Evolutionary conservation across 1,140 invertebrate genomes (phyloP).

Genomic region (Brachionus plicatilis): DNA sequence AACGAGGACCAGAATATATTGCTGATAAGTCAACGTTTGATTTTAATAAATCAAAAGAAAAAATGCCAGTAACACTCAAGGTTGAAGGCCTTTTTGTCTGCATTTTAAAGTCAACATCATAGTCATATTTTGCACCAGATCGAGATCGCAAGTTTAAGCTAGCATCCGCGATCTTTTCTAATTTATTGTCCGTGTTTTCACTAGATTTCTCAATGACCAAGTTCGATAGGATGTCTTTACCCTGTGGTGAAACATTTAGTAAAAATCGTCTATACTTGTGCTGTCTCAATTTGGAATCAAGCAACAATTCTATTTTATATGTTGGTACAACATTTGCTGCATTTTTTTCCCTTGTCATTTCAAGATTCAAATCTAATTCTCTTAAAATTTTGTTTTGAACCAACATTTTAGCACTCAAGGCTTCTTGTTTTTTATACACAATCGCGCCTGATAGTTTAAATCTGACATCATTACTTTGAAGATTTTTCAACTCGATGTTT

Average conservation of each 20-base stretch:
- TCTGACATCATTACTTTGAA: background rate
- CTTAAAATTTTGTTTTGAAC: conserved; percentile 16
- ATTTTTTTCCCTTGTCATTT: background rate
- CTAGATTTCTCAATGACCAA: background rate
- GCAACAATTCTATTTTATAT: background rate
- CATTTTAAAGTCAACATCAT: background rate
- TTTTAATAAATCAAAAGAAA: background rate
- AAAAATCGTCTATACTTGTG: background rate
- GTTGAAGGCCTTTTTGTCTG: background rate
- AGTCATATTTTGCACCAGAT: background rate
- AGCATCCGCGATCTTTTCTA: background rate
- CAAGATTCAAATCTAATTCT: background rate
- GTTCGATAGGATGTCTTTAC: background rate
- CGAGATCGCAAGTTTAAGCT: background rate
- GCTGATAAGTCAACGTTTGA: conserved; percentile 6
- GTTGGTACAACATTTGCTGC: background rate
- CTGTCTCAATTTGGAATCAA: background rate
- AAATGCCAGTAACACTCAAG: background rate
- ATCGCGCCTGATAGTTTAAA: conserved; percentile 16
- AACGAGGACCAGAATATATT: background rate
- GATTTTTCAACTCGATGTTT: background rate
- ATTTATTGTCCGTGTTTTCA: background rate
- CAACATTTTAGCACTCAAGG: background rate
- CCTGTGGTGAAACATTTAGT: background rate
- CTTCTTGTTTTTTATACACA: background rate